Percentiles rank a stretch among this genome's conserved stretches.
phyloP scores from a whole-genome alignment of 2,797 vertebrate genomes.

The Limosa lapponica region DNA sequence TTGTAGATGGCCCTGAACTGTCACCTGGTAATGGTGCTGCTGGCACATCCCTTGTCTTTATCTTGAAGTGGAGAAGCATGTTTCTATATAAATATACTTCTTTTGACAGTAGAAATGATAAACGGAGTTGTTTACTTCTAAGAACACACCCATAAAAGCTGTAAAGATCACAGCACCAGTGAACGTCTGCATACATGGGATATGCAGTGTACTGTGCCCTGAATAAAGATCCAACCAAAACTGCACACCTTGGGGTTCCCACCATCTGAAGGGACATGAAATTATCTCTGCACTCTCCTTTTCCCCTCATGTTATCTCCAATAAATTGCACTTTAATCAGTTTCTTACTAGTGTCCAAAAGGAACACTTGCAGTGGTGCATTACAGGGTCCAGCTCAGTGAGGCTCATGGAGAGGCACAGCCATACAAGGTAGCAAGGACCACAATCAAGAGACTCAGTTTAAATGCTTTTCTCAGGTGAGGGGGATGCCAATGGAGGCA shows the following conservation, averaged over 20 bases:
- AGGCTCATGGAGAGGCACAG: neutral
- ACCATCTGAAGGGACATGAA: neutral
- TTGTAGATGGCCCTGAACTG: rapidly evolving
- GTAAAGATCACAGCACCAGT: neutral
- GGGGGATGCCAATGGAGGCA: neutral
- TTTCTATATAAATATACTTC: neutral
- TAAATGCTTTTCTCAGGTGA: neutral
- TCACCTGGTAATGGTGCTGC: neutral
- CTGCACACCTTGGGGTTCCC: neutral
- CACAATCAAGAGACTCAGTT: neutral
- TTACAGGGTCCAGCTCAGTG: neutral
- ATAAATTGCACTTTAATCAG: neutral
- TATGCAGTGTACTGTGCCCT: neutral
- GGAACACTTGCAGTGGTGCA: neutral
- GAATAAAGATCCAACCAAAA: neutral
- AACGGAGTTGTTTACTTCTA: neutral
- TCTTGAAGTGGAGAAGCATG: neutral
- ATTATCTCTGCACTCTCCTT: neutral
- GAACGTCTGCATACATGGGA: neutral
- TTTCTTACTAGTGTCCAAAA: neutral
- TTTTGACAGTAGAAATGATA: neutral
- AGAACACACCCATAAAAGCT: neutral
- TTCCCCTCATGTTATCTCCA: neutral
- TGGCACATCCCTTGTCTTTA: rapidly evolving
- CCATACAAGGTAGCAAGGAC: neutral